Evolutionary conservation across 2,113 vertebrate genomes (phyloP).

Genomic region (Orthonyx spaldingii): DNA sequence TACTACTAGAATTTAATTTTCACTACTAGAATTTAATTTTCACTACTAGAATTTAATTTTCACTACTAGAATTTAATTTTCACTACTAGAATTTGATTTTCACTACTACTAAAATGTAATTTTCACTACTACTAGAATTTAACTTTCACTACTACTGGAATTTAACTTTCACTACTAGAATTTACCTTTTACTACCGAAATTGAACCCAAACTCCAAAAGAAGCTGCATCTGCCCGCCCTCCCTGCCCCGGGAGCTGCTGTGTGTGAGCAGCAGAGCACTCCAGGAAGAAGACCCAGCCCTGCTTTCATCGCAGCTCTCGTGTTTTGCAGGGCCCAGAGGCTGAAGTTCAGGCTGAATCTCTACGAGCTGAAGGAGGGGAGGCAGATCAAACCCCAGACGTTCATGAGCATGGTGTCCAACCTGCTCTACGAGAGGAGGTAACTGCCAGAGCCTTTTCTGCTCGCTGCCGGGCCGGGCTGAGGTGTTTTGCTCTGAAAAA

Average conservation of each 20-base stretch:
- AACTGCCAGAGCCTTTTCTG: not conserved
- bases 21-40: not conserved
- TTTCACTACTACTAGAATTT: too few species aligned
- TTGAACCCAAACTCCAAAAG: accelerated
- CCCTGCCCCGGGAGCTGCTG: accelerated
- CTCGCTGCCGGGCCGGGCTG: accelerated
- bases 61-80: too few species aligned
- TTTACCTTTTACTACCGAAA: not conserved
- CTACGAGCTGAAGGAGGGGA: conserved; percentile 94
- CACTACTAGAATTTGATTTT: not conserved
- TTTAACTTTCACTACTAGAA: not conserved
- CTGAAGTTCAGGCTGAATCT: conserved; percentile 95
- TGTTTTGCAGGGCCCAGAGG: conserved; percentile 82
- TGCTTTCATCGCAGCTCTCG: not conserved
- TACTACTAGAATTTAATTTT: not conserved
- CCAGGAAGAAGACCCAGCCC: not conserved
- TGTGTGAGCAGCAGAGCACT: not conserved
- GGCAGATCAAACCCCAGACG: conserved; percentile 96
- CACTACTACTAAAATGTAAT: too few species aligned
- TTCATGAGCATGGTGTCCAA: conserved; percentile 99
- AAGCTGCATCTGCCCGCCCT: not conserved
- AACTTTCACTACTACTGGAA: not conserved
- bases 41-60: not conserved
- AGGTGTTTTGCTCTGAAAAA: too few species aligned
- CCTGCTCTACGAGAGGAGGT: conserved; percentile 92